Percentiles rank a stretch among this genome's conserved stretches.
These are phyloP conservation scores for Holacanthus passer DNA, from an alignment of 2,113 vertebrate species.

Conservation along the genomic window DNA sequence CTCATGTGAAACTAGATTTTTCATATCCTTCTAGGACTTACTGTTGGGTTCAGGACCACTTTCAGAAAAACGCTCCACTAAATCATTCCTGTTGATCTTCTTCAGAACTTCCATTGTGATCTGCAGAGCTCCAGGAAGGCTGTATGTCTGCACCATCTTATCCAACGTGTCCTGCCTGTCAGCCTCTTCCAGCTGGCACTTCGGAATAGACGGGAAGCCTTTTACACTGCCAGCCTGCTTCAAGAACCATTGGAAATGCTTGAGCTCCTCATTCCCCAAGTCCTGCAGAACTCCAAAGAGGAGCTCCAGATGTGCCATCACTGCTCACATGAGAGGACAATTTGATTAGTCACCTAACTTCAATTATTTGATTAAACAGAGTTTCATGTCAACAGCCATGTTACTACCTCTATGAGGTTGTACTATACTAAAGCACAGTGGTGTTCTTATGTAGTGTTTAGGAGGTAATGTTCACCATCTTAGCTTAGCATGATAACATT, in stretches of 20 bases:
- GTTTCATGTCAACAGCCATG: background rate
- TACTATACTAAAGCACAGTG: too few relatives aligned
- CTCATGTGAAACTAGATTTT: background rate
- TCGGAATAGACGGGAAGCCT: conserved; percentile 5
- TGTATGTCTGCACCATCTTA: conserved; percentile 10
- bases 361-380: background rate
- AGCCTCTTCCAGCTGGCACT: background rate
- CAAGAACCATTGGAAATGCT: conserved; percentile 15
- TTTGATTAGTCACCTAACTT: background rate
- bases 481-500: too few relatives aligned
- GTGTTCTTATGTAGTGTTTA: too few relatives aligned
- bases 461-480: too few relatives aligned
- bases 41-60: background rate
- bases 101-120: conserved; percentile 18
- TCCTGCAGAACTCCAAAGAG: conserved; percentile 25
- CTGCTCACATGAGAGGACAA: background rate
- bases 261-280: conserved; percentile 4
- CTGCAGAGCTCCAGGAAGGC: conserved; percentile 11
- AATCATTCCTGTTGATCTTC: conserved; percentile 32
- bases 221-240: background rate
- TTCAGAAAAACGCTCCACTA: background rate
- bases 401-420: too few relatives aligned
- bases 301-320: conserved; percentile 21
- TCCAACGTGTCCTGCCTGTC: conserved; percentile 13
- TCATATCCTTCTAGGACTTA: background rate